Evolutionary conservation across 1,140 invertebrate genomes (phyloP).

Genomic region (Eciton burchellii): DNA sequence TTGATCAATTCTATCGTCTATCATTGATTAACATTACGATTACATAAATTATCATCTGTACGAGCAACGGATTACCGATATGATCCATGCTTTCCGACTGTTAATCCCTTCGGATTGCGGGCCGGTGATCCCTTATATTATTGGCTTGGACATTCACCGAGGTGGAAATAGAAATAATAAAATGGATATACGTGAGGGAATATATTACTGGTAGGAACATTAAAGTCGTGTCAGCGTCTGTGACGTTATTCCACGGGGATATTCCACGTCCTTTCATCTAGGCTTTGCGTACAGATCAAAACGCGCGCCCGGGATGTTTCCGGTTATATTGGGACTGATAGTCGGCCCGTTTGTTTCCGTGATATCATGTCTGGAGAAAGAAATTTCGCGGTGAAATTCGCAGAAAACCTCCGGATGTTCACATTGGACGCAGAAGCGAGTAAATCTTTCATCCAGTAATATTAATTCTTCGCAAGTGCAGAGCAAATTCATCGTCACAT

Average conservation of each 20-base stretch:
- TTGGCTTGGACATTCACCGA: slow-evolving; percentile 6
- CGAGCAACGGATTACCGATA: not conserved
- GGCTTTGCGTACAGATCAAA: slow-evolving; percentile 61
- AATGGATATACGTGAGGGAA: slow-evolving; percentile 11
- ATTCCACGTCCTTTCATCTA: slow-evolving; percentile 60
- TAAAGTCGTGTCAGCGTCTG: slow-evolving; percentile 57
- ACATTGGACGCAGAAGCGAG: not conserved
- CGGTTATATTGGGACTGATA: slow-evolving; percentile 21
- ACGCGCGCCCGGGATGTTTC: not conserved
- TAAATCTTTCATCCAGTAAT: not conserved
- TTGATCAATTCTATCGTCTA: slow-evolving; percentile 1
- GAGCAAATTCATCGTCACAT: not conserved
- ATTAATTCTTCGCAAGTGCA: not conserved
- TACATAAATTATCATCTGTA: no score
- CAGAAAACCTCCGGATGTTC: not conserved
- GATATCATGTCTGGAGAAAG: slow-evolving; percentile 32
- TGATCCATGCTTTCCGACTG: slow-evolving; percentile 14
- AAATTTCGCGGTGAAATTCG: not conserved
- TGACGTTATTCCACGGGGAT: slow-evolving; percentile 52
- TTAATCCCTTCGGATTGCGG: slow-evolving; percentile 14
- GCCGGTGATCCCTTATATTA: not conserved
- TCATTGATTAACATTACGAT: slow-evolving; percentile 11
- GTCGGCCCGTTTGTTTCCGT: slow-evolving; percentile 19
- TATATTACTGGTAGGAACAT: slow-evolving; percentile 45
- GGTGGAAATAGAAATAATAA: slow-evolving; percentile 50